These are phyloP conservation scores for Aspidiotus destructor DNA, from an alignment of 2,888 invertebrate genomes.

Conservation along the genomic window DNA sequence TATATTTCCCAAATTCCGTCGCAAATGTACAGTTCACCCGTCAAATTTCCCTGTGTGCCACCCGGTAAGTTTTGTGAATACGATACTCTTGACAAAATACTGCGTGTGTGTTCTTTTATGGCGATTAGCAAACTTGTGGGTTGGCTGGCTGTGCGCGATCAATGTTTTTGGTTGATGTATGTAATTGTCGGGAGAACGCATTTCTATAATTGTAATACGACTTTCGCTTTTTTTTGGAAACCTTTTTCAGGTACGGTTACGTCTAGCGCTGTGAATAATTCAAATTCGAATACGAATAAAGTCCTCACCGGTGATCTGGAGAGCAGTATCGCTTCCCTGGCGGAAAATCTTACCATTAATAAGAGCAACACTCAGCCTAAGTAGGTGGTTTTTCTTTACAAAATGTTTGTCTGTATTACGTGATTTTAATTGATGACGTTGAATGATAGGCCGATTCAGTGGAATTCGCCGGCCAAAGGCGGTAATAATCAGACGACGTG, in stretches of 20 bases:
- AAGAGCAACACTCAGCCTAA: slow-evolving; percentile 60
- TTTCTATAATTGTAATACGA: background rate
- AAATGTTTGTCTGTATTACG: background rate
- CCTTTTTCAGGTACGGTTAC: slow-evolving; percentile 18
- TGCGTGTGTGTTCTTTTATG: too few species aligned
- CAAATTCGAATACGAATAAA: slow-evolving; percentile 44
- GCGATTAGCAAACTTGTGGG: too few species aligned
- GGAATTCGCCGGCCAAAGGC: slow-evolving; percentile 79
- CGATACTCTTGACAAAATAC: too few species aligned
- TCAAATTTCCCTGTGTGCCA: slow-evolving; percentile 29
- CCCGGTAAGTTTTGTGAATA: slow-evolving; percentile 24
- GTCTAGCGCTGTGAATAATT: slow-evolving; percentile 7
- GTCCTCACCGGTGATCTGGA: slow-evolving; percentile 88
- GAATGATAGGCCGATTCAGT: slow-evolving; percentile 52
- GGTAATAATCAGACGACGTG: slow-evolving; percentile 51
- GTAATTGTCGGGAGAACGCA: background rate
- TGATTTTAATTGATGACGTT: too few species aligned
- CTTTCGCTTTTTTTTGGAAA: background rate
- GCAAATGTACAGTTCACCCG: slow-evolving; percentile 36
- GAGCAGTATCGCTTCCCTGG: slow-evolving; percentile 82
- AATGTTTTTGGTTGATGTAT: slow-evolving; percentile 1
- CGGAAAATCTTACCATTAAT: slow-evolving; percentile 84
- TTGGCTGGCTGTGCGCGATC: background rate
- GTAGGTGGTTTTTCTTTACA: slow-evolving; percentile 47
- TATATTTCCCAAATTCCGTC: slow-evolving; percentile 29